Percentiles rank a stretch among this genome's conserved stretches.
These are phyloP conservation scores for Menura novaehollandiae DNA, from an alignment of 2,113 vertebrate genomes.

Conservation along the genomic window DNA sequence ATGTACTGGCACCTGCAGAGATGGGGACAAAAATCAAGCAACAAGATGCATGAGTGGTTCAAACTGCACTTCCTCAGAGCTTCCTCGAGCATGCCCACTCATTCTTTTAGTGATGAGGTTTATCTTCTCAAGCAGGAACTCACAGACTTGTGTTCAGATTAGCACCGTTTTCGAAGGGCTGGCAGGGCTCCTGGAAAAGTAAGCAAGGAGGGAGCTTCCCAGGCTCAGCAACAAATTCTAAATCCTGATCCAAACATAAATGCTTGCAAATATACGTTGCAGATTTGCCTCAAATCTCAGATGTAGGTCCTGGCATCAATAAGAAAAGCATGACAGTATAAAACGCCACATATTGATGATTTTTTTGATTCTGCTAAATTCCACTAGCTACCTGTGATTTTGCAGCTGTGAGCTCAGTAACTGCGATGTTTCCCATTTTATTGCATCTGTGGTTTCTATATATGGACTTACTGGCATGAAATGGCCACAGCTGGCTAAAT, in stretches of 20 bases:
- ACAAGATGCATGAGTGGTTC: not conserved
- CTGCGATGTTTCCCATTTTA: not conserved
- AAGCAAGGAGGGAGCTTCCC: not conserved
- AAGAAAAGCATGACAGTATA: not conserved
- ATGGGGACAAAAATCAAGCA: not conserved
- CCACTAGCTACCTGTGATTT: not conserved
- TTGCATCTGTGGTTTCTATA: not conserved
- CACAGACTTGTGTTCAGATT: not conserved
- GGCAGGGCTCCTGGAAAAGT: not conserved
- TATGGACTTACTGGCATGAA: not conserved
- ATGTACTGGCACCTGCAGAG: not conserved
- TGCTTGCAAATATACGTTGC: not conserved
- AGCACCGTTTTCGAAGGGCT: not conserved
- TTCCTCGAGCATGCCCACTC: not conserved
- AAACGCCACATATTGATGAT: not conserved
- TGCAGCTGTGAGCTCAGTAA: not conserved
- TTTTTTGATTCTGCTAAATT: not conserved
- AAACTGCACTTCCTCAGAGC: not conserved
- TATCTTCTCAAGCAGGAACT: not conserved
- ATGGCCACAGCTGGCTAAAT: constrained; percentile 17
- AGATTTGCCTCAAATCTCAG: not conserved
- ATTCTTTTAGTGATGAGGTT: not conserved
- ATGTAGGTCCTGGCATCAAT: not conserved
- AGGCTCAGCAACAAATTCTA: not conserved
- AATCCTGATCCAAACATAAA: not conserved